phyloP scores from a whole-genome alignment of 1,140 invertebrate species.

The Tetramorium alpestre region DNA sequence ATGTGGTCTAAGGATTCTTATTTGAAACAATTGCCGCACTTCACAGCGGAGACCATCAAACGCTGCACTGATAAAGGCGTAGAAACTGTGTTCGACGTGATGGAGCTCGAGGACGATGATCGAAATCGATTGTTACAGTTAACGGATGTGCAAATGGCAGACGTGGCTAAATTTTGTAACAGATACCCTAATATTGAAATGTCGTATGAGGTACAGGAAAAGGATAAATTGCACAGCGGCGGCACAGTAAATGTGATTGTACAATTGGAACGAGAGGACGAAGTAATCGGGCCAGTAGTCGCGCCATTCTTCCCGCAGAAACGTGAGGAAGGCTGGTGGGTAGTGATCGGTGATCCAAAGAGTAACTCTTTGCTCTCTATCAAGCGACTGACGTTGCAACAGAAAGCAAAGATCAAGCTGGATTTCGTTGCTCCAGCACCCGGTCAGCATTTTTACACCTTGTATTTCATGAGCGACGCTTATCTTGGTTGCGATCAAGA shows the following conservation, averaged over 20 bases:
- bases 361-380: conserved; percentile 98
- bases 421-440: conserved; percentile 97
- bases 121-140: conserved; percentile 94
- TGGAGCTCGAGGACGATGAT: conserved; percentile 99
- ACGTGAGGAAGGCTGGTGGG: conserved; percentile 99
- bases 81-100: conserved; percentile 99
- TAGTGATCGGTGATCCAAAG: conserved; percentile 98
- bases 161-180: conserved; percentile 99
- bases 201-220: conserved; percentile 95
- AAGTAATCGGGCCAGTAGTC: conserved; percentile 98
- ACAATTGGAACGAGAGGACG: conserved; percentile 97
- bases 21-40: conserved; percentile 98
- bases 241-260: conserved; percentile 95
- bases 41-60: conserved; percentile 95
- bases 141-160: conserved; percentile 95
- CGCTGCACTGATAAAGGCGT: conserved; percentile 96
- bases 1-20: conserved; percentile 99
- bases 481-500: conserved; percentile 99
- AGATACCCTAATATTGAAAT: conserved; percentile 99
- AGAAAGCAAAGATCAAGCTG: conserved; percentile 97
- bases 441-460: conserved; percentile 95
- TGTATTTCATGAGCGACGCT: conserved; percentile 99
- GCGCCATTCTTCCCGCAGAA: conserved; percentile 99
- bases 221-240: conserved; percentile 92
- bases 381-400: conserved; percentile 96